Conservation (phyloP, 2,113 vertebrate genomes). For the Syrmaticus mikado region DNA sequence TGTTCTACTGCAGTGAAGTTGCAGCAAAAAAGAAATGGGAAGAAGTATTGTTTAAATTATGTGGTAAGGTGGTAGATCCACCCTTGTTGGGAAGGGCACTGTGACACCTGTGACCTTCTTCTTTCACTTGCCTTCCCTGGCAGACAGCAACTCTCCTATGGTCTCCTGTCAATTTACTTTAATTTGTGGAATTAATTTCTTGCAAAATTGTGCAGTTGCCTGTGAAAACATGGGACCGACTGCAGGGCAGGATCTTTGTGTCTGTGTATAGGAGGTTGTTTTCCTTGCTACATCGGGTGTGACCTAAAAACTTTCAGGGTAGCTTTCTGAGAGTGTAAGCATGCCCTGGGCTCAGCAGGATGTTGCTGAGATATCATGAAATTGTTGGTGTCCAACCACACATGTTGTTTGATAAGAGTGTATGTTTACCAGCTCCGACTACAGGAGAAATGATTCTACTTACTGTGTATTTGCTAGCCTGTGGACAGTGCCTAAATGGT, state of each 20-base stretch:
- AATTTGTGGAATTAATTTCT: not conserved
- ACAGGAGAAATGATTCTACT: not conserved
- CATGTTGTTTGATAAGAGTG: not conserved
- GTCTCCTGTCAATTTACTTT: not conserved
- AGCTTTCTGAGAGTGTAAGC: not conserved
- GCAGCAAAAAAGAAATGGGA: not conserved
- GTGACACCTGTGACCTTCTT: not conserved
- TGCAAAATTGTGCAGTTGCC: not conserved
- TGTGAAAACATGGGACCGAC: not conserved
- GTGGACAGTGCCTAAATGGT: not conserved
- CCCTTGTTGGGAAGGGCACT: not conserved
- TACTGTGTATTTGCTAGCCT: not conserved
- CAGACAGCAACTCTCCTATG: not conserved
- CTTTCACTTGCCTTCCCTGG: not conserved
- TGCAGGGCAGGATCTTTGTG: not conserved
- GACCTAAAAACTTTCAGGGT: not conserved
- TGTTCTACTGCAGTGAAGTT: not conserved
- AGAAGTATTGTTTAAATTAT: not conserved
- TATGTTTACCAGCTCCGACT: not conserved
- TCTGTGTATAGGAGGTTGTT: not conserved
- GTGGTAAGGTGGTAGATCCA: not conserved
- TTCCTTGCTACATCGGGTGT: not conserved
- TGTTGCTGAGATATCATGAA: not conserved
- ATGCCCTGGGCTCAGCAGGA: rapidly evolving
- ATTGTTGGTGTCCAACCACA: not conserved